Evolutionary conservation across 2,888 invertebrate genomes (phyloP), one percentile per base, ranked within the genome.

Genomic region (Synergus japonicus): DNA sequence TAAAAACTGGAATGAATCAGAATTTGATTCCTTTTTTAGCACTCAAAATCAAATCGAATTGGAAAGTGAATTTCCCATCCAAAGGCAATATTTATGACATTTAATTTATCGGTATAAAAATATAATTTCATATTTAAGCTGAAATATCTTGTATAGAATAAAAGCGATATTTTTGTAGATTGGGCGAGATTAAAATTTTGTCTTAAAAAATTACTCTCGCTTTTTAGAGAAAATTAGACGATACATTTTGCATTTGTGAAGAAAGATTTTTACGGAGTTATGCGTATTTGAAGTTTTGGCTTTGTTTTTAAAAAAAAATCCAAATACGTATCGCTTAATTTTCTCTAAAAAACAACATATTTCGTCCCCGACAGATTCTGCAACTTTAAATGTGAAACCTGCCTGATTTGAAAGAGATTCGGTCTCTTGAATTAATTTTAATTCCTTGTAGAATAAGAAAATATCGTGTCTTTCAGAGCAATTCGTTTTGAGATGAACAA

Each of bases 381-480:
- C 29, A 29, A 29, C 3, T 29, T 29, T 3, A 29, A 29, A 3
- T 29, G 29, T 3, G 3, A 29, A 29, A 29, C 29, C 3, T 29
- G 29, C 29, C 29, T 29, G 3, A 29, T 29, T 29, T 29, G 29
- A 29, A 29, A 29, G 29, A 3, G 5, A 37, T 37, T 5, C 37
- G 0, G 0, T 37, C 5, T 37, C 5, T 37, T 37, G 5, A 37
- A 18, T 18, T 3, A 18, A 58, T 58, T 9, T 10, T 4, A 58
- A 58, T 18, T 58, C 9, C 18, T 58, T 8, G 1, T 10, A 8
- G 2, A 58, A 9, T 58, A n/a, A 58, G 9, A 9, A 49, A 49
- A 78, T 67, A 80, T 88, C 90, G 92, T 92, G 91, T 85, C 81
- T 80, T 85, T 88, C 90, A 90, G 92, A 91, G 49, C 91, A 87